Percentiles rank a stretch among this genome's conserved stretches.
phyloP scores from a whole-genome alignment of 1,140 invertebrate species.

The Neodiprion virginianus region DNA sequence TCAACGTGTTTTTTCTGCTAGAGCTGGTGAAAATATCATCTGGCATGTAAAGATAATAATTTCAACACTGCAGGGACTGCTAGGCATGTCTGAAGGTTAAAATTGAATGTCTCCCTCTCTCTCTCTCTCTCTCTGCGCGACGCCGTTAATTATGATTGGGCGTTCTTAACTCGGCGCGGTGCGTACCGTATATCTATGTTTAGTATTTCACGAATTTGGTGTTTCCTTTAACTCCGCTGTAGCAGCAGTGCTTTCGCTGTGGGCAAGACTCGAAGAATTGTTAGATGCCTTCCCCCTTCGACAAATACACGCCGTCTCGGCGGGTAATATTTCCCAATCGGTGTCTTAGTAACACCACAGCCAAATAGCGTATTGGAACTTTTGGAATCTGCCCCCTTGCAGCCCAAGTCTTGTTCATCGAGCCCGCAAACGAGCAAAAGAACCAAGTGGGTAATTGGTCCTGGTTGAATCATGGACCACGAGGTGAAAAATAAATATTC shows the following conservation, averaged over 20 bases:
- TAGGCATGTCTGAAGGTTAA: too few relatives aligned
- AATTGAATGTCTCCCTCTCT: too few relatives aligned
- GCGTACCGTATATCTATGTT: too few relatives aligned
- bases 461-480: too few relatives aligned
- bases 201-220: conserved; percentile 2
- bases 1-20: too few relatives aligned
- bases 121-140: background rate
- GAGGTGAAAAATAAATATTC: too few relatives aligned
- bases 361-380: conserved; percentile 1
- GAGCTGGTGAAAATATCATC: too few relatives aligned
- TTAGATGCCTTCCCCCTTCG: background rate
- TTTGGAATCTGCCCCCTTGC: background rate
- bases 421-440: too few relatives aligned
- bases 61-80: too few relatives aligned
- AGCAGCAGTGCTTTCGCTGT: background rate
- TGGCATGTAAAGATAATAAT: too few relatives aligned
- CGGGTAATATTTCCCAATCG: conserved; percentile 5
- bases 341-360: background rate
- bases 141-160: background rate
- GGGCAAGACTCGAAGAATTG: background rate
- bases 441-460: too few relatives aligned
- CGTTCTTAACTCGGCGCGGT: background rate
- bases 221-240: background rate
- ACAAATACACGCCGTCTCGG: background rate
- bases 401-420: too few relatives aligned